A percentile compares a stretch with the other conserved stretches of the same genome.
phyloP scores from a whole-genome alignment of 1,140 invertebrate species.

The Penaeus vannamei region DNA sequence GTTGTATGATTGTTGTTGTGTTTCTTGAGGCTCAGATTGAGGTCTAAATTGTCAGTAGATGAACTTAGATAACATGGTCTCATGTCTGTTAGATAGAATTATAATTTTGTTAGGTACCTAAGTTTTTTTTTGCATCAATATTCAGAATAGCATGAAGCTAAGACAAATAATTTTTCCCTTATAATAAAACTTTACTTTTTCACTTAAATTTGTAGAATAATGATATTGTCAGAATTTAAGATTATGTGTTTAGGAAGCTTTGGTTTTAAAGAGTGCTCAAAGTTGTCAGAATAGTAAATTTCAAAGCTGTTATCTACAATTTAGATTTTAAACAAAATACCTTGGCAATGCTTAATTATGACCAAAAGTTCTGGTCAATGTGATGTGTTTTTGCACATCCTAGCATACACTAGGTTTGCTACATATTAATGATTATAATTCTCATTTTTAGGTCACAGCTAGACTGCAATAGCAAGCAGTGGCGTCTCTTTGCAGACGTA shows the following conservation, averaged over 20 bases:
- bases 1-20: slow-evolving; percentile 23
- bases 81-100: neutral
- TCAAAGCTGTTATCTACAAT: too few species aligned
- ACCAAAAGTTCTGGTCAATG: neutral
- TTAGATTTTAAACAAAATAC: too few species aligned
- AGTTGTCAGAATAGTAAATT: too few species aligned
- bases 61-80: neutral
- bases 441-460: slow-evolving; percentile 78
- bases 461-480: slow-evolving; percentile 85
- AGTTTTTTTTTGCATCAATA: too few species aligned
- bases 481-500: slow-evolving; percentile 95
- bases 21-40: neutral
- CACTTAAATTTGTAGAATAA: neutral
- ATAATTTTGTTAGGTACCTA: neutral
- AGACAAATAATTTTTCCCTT: neutral
- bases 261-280: too few species aligned
- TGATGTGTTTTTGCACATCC: neutral
- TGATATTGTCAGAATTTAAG: too few species aligned
- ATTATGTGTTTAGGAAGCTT: too few species aligned
- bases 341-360: too few species aligned
- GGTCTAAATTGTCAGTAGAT: neutral
- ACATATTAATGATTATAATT: slow-evolving; percentile 37
- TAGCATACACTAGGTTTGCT: neutral
- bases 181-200: neutral
- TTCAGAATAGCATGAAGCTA: neutral